Conservation (phyloP, 2,113 vertebrate genomes). For the Corvus hawaiiensis region DNA sequence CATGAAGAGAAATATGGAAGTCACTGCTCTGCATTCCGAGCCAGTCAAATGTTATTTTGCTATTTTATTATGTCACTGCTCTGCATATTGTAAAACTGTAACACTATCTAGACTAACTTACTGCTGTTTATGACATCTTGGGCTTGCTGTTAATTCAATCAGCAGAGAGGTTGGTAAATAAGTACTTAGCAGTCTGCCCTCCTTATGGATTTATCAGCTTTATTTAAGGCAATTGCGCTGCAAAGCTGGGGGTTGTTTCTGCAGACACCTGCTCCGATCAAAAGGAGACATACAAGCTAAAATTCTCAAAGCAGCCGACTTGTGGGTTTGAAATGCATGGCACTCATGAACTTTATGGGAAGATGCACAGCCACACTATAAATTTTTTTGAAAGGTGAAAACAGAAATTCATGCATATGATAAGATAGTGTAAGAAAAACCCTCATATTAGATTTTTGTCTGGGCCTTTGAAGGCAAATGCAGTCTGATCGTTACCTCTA, state of each 20-base stretch:
- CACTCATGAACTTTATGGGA: not conserved
- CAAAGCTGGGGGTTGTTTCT: not conserved
- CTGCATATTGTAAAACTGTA: not conserved
- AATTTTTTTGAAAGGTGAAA: not conserved
- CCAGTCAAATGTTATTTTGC: not conserved
- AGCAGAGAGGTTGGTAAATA: not conserved
- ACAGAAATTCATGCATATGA: not conserved
- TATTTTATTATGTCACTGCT: not conserved
- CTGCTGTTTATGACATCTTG: not conserved
- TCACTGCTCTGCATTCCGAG: not conserved
- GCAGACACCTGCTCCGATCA: not conserved
- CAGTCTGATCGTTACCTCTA: not conserved
- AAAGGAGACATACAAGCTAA: not conserved
- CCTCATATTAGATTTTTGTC: conserved; percentile 31
- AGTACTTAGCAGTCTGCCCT: not conserved
- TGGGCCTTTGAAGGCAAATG: conserved; percentile 1
- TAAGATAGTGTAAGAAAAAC: not conserved
- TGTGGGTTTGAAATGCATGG: not conserved
- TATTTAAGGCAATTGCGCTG: not conserved
- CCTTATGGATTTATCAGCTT: not conserved
- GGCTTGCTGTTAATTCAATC: not conserved
- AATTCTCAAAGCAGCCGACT: not conserved
- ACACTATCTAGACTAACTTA: not conserved
- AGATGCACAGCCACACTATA: not conserved
- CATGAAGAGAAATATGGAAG: not conserved